Percentiles rank a stretch among this genome's conserved stretches.
Evolutionary conservation across 2,113 vertebrate genomes (phyloP).

Genomic region (Procavia capensis): DNA sequence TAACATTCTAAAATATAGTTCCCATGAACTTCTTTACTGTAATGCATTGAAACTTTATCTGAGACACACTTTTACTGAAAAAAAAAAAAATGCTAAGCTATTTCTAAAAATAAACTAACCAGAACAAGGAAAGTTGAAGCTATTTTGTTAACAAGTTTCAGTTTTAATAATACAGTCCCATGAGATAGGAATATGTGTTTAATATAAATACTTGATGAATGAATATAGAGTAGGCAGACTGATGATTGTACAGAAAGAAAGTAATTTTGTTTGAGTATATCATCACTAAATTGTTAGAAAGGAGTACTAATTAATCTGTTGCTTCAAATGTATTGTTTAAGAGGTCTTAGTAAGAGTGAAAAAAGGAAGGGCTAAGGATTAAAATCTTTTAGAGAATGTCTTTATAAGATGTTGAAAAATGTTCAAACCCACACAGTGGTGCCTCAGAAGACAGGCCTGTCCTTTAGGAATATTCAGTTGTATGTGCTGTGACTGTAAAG

Average conservation of each 20-base stretch:
- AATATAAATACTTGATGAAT: not conserved
- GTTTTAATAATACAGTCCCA: not conserved
- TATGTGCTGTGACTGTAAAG: not conserved
- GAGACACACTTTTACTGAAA: not conserved
- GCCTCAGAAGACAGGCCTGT: no score
- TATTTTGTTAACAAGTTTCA: not conserved
- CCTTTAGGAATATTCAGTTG: not conserved
- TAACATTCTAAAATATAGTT: not conserved
- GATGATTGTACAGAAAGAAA: not conserved
- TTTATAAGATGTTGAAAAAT: not conserved
- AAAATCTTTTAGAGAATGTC: not conserved
- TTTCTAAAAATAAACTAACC: not conserved
- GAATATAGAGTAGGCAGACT: no score
- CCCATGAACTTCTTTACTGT: not conserved
- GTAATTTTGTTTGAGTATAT: fast-evolving
- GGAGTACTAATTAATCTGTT: not conserved
- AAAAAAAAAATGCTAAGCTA: not conserved
- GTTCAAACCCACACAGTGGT: no score
- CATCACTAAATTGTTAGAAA: not conserved
- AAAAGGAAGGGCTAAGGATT: not conserved
- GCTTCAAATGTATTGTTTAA: not conserved
- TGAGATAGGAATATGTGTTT: not conserved
- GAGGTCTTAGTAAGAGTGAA: not conserved
- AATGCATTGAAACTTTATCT: not conserved
- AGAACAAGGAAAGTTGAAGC: not conserved